A percentile compares a stretch with the other conserved stretches of the same genome.
These are phyloP conservation scores for Sesamia inferens DNA, from an alignment of 2,888 invertebrate genomes.

Conservation along the genomic window DNA sequence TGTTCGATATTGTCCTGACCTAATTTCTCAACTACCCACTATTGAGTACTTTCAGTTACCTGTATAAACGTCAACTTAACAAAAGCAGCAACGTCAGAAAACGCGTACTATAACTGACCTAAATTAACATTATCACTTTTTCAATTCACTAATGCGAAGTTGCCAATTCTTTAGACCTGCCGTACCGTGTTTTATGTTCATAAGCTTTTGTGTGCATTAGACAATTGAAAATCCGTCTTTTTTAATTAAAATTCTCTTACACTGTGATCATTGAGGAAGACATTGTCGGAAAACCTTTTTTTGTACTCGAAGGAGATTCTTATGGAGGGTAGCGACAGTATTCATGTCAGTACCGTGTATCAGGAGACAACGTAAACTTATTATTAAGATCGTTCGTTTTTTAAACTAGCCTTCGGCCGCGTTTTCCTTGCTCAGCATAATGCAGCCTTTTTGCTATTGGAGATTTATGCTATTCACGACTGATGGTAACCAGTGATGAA, in stretches of 20 bases:
- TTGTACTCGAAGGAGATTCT: background rate
- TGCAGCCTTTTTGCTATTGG: too few species aligned
- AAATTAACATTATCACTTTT: constrained; percentile 51
- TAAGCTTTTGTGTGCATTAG: background rate
- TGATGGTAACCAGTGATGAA: too few species aligned
- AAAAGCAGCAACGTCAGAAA: constrained; percentile 34
- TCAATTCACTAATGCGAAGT: constrained; percentile 50
- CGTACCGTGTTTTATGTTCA: background rate
- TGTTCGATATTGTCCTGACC: too few species aligned
- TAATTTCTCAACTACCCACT: too few species aligned
- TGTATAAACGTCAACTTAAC: background rate
- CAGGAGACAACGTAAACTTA: too few species aligned
- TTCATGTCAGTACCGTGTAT: background rate
- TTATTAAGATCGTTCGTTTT: too few species aligned
- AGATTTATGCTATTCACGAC: too few species aligned
- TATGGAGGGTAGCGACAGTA: too few species aligned
- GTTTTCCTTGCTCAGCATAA: too few species aligned
- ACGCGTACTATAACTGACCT: constrained; percentile 18
- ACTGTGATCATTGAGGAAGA: background rate
- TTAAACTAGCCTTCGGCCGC: too few species aligned
- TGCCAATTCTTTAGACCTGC: constrained; percentile 26
- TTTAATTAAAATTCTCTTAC: background rate
- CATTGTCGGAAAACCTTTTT: constrained; percentile 1
- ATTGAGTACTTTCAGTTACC: background rate
- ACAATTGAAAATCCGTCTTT: background rate